These are phyloP conservation scores for Drosophila parabipectinata DNA, from an alignment of 1,140 invertebrate species.

Conservation along the genomic window DNA sequence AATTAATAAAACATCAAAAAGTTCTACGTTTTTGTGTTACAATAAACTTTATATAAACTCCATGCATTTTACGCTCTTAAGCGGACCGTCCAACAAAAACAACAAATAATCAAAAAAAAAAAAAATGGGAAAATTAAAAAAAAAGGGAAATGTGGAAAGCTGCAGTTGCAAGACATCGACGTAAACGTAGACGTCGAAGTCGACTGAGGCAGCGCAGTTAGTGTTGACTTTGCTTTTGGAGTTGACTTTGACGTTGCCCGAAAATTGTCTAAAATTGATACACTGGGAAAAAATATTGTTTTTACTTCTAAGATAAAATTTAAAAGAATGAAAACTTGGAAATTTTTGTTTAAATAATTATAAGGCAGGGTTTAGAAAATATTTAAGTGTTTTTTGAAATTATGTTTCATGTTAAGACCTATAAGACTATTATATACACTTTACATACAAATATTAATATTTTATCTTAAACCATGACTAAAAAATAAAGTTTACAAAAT, in stretches of 20 bases:
- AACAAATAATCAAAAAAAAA: slow-evolving; percentile 1
- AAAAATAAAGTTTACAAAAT: too few relatives aligned
- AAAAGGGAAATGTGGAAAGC: not conserved
- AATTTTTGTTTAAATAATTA: too few relatives aligned
- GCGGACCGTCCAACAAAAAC: slow-evolving; percentile 34
- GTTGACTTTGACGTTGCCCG: slow-evolving; percentile 44
- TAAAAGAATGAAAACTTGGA: not conserved
- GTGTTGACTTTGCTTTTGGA: slow-evolving; percentile 6
- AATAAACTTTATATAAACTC: slow-evolving; percentile 81
- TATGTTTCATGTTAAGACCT: too few relatives aligned
- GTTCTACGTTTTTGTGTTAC: slow-evolving; percentile 77
- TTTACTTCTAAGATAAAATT: not conserved
- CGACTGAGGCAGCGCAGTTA: slow-evolving; percentile 12
- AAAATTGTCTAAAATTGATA: slow-evolving; percentile 41
- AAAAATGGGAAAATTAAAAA: slow-evolving; percentile 9
- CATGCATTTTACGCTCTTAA: slow-evolving; percentile 76
- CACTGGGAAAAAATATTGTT: not conserved
- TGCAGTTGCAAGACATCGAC: slow-evolving; percentile 24
- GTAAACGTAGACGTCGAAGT: slow-evolving; percentile 4
- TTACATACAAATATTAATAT: too few relatives aligned
- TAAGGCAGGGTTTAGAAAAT: too few relatives aligned
- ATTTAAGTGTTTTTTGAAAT: too few relatives aligned
- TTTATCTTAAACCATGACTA: too few relatives aligned
- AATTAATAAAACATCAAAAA: slow-evolving; percentile 83
- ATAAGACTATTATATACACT: too few relatives aligned